A percentile compares a stretch with the other conserved stretches of the same genome.
Evolutionary conservation across 2,888 invertebrate species (phyloP).

Genomic region (Caenorhabditis macrosperma): DNA sequence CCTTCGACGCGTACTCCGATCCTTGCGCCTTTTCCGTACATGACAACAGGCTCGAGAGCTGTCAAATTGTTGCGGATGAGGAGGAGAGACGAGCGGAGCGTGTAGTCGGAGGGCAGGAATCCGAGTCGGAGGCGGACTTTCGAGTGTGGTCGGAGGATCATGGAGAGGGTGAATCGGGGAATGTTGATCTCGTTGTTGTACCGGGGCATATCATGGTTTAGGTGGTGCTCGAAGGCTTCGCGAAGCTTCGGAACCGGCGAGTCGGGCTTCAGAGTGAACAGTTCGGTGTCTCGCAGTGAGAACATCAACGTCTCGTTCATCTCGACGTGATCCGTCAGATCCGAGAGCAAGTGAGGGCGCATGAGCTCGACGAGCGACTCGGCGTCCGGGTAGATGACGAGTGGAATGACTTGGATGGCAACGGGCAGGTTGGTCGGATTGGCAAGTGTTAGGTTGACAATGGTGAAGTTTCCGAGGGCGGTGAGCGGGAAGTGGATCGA

Average conservation of each 20-base stretch:
- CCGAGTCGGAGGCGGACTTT: conserved; percentile 81
- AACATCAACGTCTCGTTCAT: conserved; percentile 82
- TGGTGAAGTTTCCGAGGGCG: conserved; percentile 86
- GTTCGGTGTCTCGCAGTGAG: conserved; percentile 80
- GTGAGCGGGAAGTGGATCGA: conserved; percentile 86
- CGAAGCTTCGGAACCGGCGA: conserved; percentile 81
- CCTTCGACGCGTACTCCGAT: conserved; percentile 86
- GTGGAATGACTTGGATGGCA: conserved; percentile 85
- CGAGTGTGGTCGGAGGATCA: conserved; percentile 84
- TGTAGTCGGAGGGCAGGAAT: conserved; percentile 82
- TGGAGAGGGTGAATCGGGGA: conserved; percentile 82
- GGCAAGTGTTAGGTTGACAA: conserved; percentile 85
- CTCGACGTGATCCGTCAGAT: conserved; percentile 76
- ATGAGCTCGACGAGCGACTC: conserved; percentile 82
- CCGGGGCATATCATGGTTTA: conserved; percentile 38
- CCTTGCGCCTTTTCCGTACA: conserved; percentile 89
- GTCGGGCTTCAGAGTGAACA: conserved; percentile 78
- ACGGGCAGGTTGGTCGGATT: conserved; percentile 87
- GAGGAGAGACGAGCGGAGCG: conserved; percentile 81
- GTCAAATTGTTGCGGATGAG: conserved; percentile 91
- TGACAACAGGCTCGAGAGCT: conserved; percentile 88
- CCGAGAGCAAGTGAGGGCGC: conserved; percentile 61
- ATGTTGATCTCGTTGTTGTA: conserved; percentile 42
- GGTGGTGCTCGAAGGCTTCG: conserved; percentile 80
- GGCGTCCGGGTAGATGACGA: conserved; percentile 86